Evolutionary conservation across 2,113 vertebrate genomes (phyloP).

Genomic region (Melanerpes formicivorus): DNA sequence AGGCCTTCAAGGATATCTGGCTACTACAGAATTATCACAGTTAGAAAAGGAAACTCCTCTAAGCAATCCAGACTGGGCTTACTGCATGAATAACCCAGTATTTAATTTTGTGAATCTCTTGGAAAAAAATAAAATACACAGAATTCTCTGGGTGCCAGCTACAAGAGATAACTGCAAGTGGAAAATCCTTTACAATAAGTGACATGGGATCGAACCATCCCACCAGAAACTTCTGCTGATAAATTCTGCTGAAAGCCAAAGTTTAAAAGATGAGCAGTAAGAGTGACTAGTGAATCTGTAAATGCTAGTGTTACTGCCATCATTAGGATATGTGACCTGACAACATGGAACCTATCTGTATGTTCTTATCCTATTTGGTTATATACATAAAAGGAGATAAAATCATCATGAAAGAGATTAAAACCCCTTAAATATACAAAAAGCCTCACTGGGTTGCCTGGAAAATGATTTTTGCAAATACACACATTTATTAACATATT

Average conservation of each 20-base stretch:
- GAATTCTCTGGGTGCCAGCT: not conserved
- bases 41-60: not conserved
- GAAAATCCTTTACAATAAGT: not conserved
- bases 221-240: not conserved
- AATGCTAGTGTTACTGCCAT: not conserved
- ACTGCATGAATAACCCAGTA: not conserved
- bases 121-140: not conserved
- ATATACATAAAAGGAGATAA: not conserved
- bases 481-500: not conserved
- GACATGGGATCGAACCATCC: not conserved
- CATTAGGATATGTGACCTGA: not conserved
- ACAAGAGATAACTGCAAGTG: not conserved
- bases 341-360: not conserved
- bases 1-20: not conserved
- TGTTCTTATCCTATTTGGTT: not conserved
- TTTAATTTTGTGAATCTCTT: not conserved
- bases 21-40: not conserved
- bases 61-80: not conserved
- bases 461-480: not conserved
- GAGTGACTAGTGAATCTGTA: not conserved
- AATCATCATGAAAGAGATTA: not conserved
- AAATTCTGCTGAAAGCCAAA: not conserved
- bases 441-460: not conserved
- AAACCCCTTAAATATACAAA: not conserved
- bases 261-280: not conserved